Evolutionary conservation across 2,888 invertebrate species (phyloP), one percentile per base, ranked within the genome.

Genomic region (Allygus modestus): DNA sequence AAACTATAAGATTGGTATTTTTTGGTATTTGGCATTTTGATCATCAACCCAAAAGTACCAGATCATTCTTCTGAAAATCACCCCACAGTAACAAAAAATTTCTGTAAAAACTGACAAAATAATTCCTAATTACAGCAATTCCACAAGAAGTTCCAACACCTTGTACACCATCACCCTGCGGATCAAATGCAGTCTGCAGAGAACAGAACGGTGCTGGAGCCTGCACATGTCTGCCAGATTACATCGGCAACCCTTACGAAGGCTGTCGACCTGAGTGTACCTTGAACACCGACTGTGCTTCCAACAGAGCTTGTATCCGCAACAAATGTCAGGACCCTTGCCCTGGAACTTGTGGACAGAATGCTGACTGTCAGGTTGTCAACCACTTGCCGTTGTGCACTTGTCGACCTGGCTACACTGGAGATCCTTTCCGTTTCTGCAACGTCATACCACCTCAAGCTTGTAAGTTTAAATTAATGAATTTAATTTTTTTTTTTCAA

Each of bases 301-400:
- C 92, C 23, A 93, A 94, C 87, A 93, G 93, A 89, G 95, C 96
- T 1, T 97, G 97, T 88, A 91, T 95, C 15, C 94, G 94, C 88
- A 94, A 94, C 87, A 96, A 95, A 91, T 97, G 97, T 89, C 89
- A 91, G 31, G 93, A 96, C 90, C 97, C 97, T 51, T 97, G 97
- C 87, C 93, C 93, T 43, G 94, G 93, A 81, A 93, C 94, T 81
- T 97, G 95, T 89, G 97, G 96, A 81, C 91, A 91, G 88, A 95
- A 94, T 89, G 94, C 96, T 20, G 91, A 93, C 88, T 97, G 97
- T 89, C 93, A 94, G 90, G 94, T 95, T 43, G 92, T 95, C 23
- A 94, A 95, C 87, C 96, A 96, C 89, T 91, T 94, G 87, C 95
- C 97, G 11, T 93, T 94, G 87, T 97, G 97, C 89, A 92, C 92